A percentile compares a stretch with the other conserved stretches of the same genome.
phyloP scores from a whole-genome alignment of 2,797 vertebrate species.

The Halcyon badia region DNA sequence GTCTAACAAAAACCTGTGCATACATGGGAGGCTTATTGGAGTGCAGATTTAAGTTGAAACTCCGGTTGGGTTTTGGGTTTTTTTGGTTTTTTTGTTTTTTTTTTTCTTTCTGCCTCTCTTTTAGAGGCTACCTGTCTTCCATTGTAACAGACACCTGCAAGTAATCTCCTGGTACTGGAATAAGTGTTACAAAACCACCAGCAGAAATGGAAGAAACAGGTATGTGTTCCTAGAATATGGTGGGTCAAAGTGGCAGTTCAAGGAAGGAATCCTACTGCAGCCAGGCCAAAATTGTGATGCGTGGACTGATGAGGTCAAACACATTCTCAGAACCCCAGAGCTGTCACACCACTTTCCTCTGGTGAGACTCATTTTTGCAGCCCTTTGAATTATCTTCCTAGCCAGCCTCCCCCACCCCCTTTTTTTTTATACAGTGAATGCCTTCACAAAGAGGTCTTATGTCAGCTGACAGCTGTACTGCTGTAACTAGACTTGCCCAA shows the following conservation, averaged over 20 bases:
- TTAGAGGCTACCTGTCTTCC: not conserved
- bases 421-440: not conserved
- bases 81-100: not conserved
- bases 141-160: not conserved
- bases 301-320: not conserved
- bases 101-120: not conserved
- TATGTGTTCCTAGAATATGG: not conserved
- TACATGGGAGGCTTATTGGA: not conserved
- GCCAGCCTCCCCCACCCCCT: not conserved
- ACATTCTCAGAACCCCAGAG: not conserved
- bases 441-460: conserved; percentile 17
- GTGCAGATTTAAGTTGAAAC: not conserved
- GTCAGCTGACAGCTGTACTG: not conserved
- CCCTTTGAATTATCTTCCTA: not conserved
- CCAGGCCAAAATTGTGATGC: not conserved
- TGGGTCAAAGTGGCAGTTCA: not conserved
- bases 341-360: not conserved
- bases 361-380: conserved; percentile 23
- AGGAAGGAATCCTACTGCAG: not conserved
- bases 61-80: not conserved
- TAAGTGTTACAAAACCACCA: not conserved
- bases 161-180: not conserved
- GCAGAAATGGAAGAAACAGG: not conserved
- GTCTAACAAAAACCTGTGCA: not conserved
- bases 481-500: not conserved